Evolutionary conservation across 2,888 invertebrate species (phyloP), one percentile per base, ranked within the genome.

Genomic region (Himalopsyche japonica): DNA sequence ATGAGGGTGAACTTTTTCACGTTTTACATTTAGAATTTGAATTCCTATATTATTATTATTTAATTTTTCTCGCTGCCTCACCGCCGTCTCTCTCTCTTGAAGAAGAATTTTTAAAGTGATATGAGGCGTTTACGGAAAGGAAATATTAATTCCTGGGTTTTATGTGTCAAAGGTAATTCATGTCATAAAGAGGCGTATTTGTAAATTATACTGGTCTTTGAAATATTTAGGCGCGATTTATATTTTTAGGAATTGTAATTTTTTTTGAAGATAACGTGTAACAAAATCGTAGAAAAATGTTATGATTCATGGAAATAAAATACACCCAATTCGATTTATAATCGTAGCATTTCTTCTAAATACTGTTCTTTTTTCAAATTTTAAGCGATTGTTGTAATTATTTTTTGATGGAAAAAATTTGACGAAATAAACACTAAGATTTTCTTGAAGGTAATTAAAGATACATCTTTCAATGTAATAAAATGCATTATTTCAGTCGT

Each of bases 1-100:
- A 86, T 86, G 86, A 86, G 86, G 85, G 84, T 83, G 85, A 86
- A 84, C 85, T 84, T 86, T 86, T 86, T 84, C 82, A 79, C 80
- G 47, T 86, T 84, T 82, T 86, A 81, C 80, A 82, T 82, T 84
- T 78, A 32, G 70, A 84, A 86, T 86, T 82, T 84, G 82, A 86
- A 86, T 86, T 84, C 82, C 79, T 76, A 76, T 57, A 70, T 81
- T 64, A 79, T 70, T 70, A 70, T 70, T 79, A 80, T 82, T 80
- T 49, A 79, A 79, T 82, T 76, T 84, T 84, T 47, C 37, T 34
- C 80, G 78, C 76, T 47, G 82, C 27, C 10, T 15, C 70, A 5
- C 70, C 70, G 27, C 70, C 70, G 70, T 24, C 57, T 57, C 57
- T 49, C 49, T 64, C 64, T 70, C 70, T 70, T 15, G 15, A 70